These are phyloP conservation scores for Romanogobio albipinnatus DNA, from an alignment of 2,113 vertebrate genomes.

Conservation along the genomic window DNA sequence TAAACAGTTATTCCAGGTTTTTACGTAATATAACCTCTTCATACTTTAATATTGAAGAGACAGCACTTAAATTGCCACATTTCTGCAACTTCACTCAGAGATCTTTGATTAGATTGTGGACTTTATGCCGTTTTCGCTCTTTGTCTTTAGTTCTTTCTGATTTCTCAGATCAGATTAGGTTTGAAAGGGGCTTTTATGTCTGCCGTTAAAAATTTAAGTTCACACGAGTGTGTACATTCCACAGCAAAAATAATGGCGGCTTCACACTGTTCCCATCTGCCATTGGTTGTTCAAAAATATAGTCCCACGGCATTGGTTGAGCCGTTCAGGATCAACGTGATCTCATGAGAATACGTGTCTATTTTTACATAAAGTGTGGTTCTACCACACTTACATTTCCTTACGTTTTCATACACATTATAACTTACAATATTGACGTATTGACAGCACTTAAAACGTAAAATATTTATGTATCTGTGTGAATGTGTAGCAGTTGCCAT, in stretches of 20 bases:
- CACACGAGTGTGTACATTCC: background rate
- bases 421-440: too few species aligned
- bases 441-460: too few species aligned
- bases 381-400: too few species aligned
- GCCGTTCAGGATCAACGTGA: background rate
- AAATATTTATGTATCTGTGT: too few species aligned
- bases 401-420: too few species aligned
- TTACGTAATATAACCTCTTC: conserved; percentile 2
- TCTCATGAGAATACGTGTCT: too few species aligned
- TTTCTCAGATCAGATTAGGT: background rate
- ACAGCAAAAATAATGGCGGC: background rate
- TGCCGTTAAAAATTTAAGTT: background rate
- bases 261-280: background rate
- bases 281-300: background rate
- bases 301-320: background rate
- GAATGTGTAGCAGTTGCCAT: too few species aligned
- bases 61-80: background rate
- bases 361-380: too few species aligned
- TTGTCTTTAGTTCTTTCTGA: background rate
- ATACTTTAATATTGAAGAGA: background rate
- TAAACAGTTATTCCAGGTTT: conserved; percentile 26
- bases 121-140: background rate
- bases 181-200: background rate
- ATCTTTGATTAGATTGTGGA: background rate
- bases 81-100: background rate